These are phyloP conservation scores for Fukomys damarensis DNA, from an alignment of 2,113 vertebrate genomes.

Conservation along the genomic window DNA sequence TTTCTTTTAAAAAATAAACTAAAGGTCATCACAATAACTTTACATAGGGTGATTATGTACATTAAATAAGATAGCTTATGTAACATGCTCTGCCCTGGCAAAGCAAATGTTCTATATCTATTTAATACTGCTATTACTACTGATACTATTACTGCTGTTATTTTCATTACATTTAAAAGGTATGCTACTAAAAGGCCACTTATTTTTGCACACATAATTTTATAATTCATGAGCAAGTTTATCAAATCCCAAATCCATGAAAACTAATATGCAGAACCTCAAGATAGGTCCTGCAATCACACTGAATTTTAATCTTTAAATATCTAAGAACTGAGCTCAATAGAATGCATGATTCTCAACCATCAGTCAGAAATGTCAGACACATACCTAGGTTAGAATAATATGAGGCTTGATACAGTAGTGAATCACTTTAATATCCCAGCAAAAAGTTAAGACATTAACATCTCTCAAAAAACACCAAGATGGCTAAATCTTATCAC, in stretches of 20 bases:
- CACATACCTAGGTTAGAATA: constrained; percentile 40
- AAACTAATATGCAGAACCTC: neutral
- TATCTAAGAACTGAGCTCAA: constrained; percentile 8
- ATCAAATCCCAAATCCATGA: neutral
- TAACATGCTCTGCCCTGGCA: neutral
- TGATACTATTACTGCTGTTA: neutral
- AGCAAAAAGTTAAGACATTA: constrained; percentile 45
- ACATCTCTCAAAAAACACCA: constrained; percentile 55
- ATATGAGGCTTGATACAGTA: constrained; percentile 35
- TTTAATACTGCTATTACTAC: neutral
- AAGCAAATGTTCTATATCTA: neutral
- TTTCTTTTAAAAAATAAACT: neutral
- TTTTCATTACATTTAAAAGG: constrained; percentile 28
- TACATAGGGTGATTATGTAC: neutral
- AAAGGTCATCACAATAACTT: neutral
- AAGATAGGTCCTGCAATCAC: neutral
- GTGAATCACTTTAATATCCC: constrained; percentile 60
- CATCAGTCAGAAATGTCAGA: constrained; percentile 46
- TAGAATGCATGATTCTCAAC: constrained; percentile 29
- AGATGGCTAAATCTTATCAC: constrained; percentile 55
- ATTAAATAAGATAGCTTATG: neutral
- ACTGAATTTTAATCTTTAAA: constrained; percentile 39
- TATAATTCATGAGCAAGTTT: neutral
- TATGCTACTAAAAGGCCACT: neutral
- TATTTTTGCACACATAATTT: constrained; percentile 4